A percentile compares a stretch with the other conserved stretches of the same genome.
These are phyloP conservation scores for Bugula neritina DNA, from an alignment of 2,888 invertebrate species.

Conservation along the genomic window DNA sequence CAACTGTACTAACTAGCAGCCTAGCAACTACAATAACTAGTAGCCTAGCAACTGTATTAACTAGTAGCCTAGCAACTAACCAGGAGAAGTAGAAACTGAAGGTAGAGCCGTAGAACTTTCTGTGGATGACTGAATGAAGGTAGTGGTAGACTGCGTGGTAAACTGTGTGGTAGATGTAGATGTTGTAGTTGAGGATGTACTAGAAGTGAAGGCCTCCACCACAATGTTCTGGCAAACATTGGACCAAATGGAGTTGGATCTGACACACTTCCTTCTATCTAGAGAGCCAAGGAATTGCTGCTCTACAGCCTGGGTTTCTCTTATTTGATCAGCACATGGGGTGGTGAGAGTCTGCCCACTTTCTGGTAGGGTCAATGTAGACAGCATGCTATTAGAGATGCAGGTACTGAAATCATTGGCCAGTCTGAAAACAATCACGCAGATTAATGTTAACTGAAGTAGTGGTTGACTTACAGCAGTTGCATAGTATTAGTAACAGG, in stretches of 20 bases:
- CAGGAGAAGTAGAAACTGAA: neutral
- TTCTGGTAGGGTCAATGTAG: neutral
- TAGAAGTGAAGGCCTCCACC: too few relatives aligned
- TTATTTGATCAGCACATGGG: neutral
- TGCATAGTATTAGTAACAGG: too few relatives aligned
- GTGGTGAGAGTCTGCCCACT: neutral
- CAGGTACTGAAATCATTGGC: neutral
- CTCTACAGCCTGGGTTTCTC: neutral
- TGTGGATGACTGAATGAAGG: neutral
- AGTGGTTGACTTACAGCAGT: too few relatives aligned
- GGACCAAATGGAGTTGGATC: neutral
- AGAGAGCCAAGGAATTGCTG: neutral
- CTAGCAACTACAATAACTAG: neutral
- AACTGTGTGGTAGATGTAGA: neutral
- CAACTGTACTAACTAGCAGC: too few relatives aligned
- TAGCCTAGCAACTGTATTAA: neutral
- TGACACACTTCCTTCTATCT: neutral
- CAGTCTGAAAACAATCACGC: neutral
- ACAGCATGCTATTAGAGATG: neutral
- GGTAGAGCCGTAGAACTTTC: neutral
- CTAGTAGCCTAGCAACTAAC: too few relatives aligned
- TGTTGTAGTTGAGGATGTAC: too few relatives aligned
- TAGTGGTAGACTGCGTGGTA: neutral
- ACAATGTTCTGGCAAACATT: neutral
- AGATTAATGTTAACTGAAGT: too few relatives aligned